Conservation (phyloP, 2,888 invertebrate genomes). For the Dynastes tityus region DNA sequence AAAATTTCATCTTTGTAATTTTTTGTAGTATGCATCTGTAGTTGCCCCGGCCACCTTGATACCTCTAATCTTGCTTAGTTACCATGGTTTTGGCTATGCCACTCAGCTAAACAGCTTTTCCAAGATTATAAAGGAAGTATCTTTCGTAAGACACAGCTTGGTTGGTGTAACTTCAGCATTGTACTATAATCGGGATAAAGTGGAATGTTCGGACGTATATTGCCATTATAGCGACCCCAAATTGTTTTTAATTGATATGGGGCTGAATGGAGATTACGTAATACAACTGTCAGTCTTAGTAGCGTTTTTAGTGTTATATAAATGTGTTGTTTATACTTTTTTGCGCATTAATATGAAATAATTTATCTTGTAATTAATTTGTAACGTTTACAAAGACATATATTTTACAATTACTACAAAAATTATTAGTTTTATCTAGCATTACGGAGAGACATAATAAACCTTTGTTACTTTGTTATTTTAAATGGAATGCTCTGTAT, state of each 20-base stretch:
- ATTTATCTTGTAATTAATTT: neutral
- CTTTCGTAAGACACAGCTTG: constrained; percentile 19
- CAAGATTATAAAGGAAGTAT: constrained; percentile 20
- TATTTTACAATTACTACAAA: too few relatives aligned
- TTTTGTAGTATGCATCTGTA: constrained; percentile 11
- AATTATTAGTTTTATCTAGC: too few relatives aligned
- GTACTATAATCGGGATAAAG: constrained; percentile 10
- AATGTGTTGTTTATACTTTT: constrained; percentile 20
- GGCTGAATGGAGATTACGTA: constrained; percentile 27
- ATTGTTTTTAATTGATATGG: constrained; percentile 27
- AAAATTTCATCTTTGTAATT: too few relatives aligned
- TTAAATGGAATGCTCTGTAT: too few relatives aligned
- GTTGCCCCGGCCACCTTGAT: constrained; percentile 1
- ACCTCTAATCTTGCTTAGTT: neutral
- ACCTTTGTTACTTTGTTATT: too few relatives aligned
- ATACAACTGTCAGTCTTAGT: constrained; percentile 1
- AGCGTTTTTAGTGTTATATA: constrained; percentile 26
- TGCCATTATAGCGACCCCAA: constrained; percentile 31
- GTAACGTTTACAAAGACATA: too few relatives aligned
- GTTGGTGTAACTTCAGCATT: neutral
- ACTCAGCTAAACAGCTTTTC: neutral
- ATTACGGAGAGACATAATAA: too few relatives aligned
- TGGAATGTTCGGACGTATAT: constrained; percentile 31
- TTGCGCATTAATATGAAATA: constrained; percentile 18
- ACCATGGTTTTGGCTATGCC: constrained; percentile 33